A percentile compares a stretch with the other conserved stretches of the same genome.
These are phyloP conservation scores for Anguilla rostrata DNA, from an alignment of 2,113 vertebrate genomes.

Conservation along the genomic window DNA sequence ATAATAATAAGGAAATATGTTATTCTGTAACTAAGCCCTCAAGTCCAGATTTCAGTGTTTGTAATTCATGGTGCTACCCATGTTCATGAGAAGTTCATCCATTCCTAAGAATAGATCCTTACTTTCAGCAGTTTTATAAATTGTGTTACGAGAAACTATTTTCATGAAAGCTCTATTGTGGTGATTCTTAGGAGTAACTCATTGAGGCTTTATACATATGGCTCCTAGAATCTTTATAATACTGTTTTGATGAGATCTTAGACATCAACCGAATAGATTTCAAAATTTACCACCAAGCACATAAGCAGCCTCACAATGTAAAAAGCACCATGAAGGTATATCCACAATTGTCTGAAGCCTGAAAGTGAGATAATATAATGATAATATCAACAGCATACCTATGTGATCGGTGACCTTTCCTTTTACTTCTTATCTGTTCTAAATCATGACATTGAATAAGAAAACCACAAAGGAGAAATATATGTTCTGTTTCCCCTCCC, in stretches of 20 bases:
- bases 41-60: too few relatives aligned
- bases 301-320: not conserved
- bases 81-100: too few relatives aligned
- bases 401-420: constrained; percentile 19
- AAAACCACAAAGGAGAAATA: constrained; percentile 13
- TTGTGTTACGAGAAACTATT: too few relatives aligned
- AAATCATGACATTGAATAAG: constrained; percentile 3
- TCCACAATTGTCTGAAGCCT: not conserved
- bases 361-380: not conserved
- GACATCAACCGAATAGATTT: not conserved
- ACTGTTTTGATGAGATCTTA: not conserved
- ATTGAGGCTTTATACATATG: too few relatives aligned
- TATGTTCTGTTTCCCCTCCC: constrained; percentile 5
- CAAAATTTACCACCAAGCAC: not conserved
- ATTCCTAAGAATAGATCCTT: too few relatives aligned
- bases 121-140: too few relatives aligned
- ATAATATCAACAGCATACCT: not conserved
- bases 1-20: too few relatives aligned
- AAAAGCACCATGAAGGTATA: not conserved
- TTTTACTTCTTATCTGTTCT: constrained; percentile 2
- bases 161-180: too few relatives aligned
- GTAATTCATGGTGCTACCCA: too few relatives aligned
- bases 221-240: not conserved
- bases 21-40: too few relatives aligned
- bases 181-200: too few relatives aligned